Evolutionary conservation across 2,888 invertebrate genomes (phyloP).

Genomic region (Platycnemis pennipes): DNA sequence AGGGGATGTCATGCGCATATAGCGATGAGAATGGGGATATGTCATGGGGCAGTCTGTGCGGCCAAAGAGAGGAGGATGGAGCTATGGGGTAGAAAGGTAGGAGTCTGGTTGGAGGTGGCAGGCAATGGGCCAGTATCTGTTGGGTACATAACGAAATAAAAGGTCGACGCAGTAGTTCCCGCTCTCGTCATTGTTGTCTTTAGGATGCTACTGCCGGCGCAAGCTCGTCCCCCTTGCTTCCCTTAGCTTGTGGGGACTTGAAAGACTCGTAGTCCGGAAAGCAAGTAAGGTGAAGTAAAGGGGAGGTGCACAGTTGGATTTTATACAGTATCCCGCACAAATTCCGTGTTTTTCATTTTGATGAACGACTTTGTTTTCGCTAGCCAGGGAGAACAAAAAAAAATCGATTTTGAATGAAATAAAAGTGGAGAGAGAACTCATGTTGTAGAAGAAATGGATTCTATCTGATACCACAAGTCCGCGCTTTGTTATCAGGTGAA

Average conservation of each 20-base stretch:
- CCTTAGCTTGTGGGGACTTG: neutral
- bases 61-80: neutral
- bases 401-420: neutral
- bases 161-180: neutral
- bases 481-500: too few species aligned
- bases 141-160: neutral
- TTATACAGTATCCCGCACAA: too few species aligned
- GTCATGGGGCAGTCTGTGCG: constrained; percentile 26
- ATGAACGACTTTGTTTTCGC: neutral
- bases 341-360: neutral
- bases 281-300: neutral
- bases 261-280: neutral
- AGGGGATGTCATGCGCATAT: constrained; percentile 31
- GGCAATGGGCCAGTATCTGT: neutral
- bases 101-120: neutral
- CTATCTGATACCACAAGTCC: too few species aligned
- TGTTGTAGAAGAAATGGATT: too few species aligned
- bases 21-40: constrained; percentile 34
- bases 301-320: too few species aligned
- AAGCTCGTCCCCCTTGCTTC: neutral
- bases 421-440: neutral
- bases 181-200: neutral
- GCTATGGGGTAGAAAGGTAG: neutral
- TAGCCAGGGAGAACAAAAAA: neutral
- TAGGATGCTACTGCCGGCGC: neutral